Conservation (phyloP, 2,888 invertebrate species). For the Limnephilus auricula region DNA sequence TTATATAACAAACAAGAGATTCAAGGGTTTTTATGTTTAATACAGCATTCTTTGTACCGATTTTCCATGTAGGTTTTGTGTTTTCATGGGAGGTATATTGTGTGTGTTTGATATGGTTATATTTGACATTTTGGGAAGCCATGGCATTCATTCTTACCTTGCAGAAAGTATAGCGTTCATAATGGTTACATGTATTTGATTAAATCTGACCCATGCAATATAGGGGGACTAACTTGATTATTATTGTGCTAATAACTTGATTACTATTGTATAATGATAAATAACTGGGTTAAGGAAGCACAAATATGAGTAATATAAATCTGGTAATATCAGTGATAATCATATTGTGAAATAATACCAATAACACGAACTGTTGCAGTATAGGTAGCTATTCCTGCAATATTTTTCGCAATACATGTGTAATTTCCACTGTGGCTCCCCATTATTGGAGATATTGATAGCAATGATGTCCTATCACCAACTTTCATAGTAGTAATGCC, state of each 20-base stretch:
- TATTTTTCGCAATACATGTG: constrained; percentile 86
- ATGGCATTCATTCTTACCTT: neutral
- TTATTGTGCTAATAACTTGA: neutral
- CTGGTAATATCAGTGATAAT: neutral
- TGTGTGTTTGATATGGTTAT: neutral
- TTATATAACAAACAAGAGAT: neutral
- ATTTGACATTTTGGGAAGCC: neutral
- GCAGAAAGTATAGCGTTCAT: neutral
- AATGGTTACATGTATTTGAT: neutral
- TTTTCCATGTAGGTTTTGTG: neutral
- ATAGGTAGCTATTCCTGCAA: constrained; percentile 83
- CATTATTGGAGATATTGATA: constrained; percentile 85
- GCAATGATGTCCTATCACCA: constrained; percentile 82
- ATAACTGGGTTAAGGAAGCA: neutral
- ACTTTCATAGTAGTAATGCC: constrained; percentile 81
- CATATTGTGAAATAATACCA: constrained; percentile 70
- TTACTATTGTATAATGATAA: neutral
- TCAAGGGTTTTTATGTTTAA: neutral
- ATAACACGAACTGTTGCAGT: constrained; percentile 79
- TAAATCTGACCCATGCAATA: constrained; percentile 44
- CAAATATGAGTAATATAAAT: neutral
- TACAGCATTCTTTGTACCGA: neutral
- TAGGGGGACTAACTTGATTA: neutral
- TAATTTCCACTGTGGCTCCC: constrained; percentile 86
- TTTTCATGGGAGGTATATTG: neutral